Conservation (phyloP, 64 coral and sea anemone species). For the Montipora cactus region DNA sequence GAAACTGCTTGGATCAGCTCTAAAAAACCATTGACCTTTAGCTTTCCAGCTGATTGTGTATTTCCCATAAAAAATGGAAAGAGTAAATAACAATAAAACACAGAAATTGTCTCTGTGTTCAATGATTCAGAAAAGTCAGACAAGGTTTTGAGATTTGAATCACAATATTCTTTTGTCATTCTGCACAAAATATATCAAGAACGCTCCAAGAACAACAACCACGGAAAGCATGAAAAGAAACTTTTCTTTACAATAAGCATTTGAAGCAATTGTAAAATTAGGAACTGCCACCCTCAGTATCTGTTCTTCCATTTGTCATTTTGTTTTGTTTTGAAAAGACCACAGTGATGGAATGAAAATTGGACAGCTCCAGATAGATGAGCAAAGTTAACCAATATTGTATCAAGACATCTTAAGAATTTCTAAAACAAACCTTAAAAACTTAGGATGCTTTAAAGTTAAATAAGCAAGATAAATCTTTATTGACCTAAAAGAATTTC, state of each 20-base stretch:
- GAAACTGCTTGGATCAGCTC: neutral
- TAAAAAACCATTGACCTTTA: neutral
- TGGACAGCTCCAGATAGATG: neutral
- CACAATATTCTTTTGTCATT: neutral
- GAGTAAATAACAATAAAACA: too few relatives aligned
- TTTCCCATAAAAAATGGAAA: too few relatives aligned
- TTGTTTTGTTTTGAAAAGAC: neutral
- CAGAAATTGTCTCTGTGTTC: too few relatives aligned
- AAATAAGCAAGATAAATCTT: too few relatives aligned
- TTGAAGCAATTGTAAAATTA: neutral
- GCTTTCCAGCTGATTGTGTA: neutral
- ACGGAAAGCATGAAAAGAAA: neutral
- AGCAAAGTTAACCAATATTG: neutral
- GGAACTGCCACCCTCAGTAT: neutral
- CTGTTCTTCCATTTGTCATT: conserved; percentile 31
- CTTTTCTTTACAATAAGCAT: neutral
- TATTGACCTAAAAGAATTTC: too few relatives aligned
- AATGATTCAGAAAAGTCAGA: too few relatives aligned
- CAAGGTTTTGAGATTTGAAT: neutral
- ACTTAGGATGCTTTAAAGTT: too few relatives aligned
- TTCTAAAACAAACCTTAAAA: neutral
- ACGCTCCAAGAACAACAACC: neutral
- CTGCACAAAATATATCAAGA: neutral
- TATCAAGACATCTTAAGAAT: neutral
- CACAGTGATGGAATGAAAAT: neutral